Evolutionary conservation across 2,797 vertebrate species (phyloP).

Genomic region (Xenops minutus): DNA sequence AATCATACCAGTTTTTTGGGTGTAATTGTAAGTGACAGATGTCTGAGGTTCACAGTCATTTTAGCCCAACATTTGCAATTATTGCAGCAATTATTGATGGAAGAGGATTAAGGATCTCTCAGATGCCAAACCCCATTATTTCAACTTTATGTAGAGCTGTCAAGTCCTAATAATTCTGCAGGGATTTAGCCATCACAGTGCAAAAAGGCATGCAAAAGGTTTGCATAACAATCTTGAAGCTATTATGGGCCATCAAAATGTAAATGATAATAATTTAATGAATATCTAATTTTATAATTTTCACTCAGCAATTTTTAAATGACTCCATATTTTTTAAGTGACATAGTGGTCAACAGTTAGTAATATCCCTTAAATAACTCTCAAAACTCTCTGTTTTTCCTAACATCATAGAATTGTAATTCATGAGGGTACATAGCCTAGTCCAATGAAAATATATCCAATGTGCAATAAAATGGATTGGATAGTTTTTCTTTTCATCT

Average conservation of each 20-base stretch:
- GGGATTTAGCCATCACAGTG: not conserved
- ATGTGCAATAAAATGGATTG: not conserved
- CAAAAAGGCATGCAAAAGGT: constrained; percentile 49
- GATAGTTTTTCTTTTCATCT: constrained; percentile 14
- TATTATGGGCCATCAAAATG: constrained; percentile 43
- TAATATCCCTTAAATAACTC: not conserved
- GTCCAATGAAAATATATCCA: not conserved
- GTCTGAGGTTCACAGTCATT: constrained; percentile 62
- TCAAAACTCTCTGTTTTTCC: not conserved
- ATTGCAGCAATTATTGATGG: constrained; percentile 64
- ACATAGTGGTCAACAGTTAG: not conserved
- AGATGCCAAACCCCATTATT: constrained; percentile 71
- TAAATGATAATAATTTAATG: constrained; percentile 22
- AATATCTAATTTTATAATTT: constrained; percentile 32
- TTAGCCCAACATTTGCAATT: constrained; percentile 71
- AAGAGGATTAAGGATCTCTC: constrained; percentile 61
- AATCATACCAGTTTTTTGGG: constrained; percentile 40
- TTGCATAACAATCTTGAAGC: constrained; percentile 44
- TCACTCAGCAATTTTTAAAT: constrained; percentile 33
- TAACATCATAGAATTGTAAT: not conserved
- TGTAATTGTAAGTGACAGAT: constrained; percentile 70
- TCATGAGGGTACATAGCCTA: not conserved
- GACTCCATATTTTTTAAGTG: not conserved
- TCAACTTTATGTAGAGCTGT: constrained; percentile 69
- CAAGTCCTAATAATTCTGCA: constrained; percentile 59